Evolutionary conservation across 2,888 invertebrate genomes (phyloP).

Genomic region (Hirtodrosophila duncani): DNA sequence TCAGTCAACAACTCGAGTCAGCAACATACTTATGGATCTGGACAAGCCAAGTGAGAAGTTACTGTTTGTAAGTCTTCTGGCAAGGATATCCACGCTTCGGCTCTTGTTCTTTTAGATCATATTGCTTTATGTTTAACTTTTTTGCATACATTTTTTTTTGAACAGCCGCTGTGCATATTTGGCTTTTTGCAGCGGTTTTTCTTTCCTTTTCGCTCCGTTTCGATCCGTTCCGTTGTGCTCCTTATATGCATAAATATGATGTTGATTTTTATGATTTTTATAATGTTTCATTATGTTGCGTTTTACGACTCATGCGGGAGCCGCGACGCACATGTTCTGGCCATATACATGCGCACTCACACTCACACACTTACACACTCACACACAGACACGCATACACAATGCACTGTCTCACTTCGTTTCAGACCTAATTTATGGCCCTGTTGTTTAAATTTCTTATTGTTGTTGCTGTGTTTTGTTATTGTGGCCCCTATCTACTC

Average conservation of each 20-base stretch:
- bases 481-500: constrained; percentile 44
- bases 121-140: not conserved
- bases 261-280: constrained; percentile 72
- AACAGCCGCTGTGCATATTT: constrained; percentile 43
- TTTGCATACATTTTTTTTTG: constrained; percentile 17
- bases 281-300: constrained; percentile 71
- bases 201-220: constrained; percentile 24
- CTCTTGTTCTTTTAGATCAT: not conserved
- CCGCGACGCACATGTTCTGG: constrained; percentile 27
- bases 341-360: constrained; percentile 38
- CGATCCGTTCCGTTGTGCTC: constrained; percentile 23
- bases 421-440: constrained; percentile 61
- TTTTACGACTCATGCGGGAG: constrained; percentile 67
- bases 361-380: no score
- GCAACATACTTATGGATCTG: no score
- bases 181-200: constrained; percentile 29
- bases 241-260: constrained; percentile 66
- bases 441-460: constrained; percentile 30
- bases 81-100: no score
- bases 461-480: constrained; percentile 12
- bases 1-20: no score
- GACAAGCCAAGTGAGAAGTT: no score
- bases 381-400: constrained; percentile 36
- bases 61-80: no score
- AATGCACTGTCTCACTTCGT: constrained; percentile 61